Conservation (phyloP, 2,888 invertebrate species). For the Atrina japonica region DNA sequence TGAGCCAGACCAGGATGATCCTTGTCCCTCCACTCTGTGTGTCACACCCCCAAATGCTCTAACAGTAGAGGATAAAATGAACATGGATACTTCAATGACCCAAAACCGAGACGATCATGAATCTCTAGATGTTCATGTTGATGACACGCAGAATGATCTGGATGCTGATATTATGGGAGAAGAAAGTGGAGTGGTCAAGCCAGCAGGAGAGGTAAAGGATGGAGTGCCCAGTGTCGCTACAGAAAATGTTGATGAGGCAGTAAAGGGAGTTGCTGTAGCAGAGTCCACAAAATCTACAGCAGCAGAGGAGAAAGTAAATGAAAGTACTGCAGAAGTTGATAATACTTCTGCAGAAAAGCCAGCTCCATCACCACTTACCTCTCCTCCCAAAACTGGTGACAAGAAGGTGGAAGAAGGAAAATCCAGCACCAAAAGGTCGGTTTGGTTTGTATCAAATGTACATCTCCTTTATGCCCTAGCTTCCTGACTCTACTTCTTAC, state of each 20-base stretch:
- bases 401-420: slow-evolving; percentile 65
- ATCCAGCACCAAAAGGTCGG: slow-evolving; percentile 66
- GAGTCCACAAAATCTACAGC: slow-evolving; percentile 32
- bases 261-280: slow-evolving; percentile 20
- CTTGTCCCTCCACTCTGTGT: slow-evolving; percentile 12
- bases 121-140: slow-evolving; percentile 80
- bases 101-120: slow-evolving; percentile 71
- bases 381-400: slow-evolving; percentile 52
- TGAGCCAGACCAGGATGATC: slow-evolving; percentile 20
- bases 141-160: slow-evolving; percentile 80
- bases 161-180: slow-evolving; percentile 75
- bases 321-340: slow-evolving; percentile 32
- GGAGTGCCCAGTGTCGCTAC: slow-evolving; percentile 20
- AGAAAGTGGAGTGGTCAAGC: slow-evolving; percentile 26
- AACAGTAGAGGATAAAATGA: slow-evolving; percentile 70
- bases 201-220: slow-evolving; percentile 20
- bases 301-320: slow-evolving; percentile 51
- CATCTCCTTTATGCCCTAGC: no score
- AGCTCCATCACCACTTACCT: neutral
- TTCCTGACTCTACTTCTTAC: no score
- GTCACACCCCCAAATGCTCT: slow-evolving; percentile 56
- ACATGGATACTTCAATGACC: slow-evolving; percentile 58
- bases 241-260: slow-evolving; percentile 24
- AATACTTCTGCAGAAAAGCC: slow-evolving; percentile 2
- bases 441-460: slow-evolving; percentile 61